phyloP scores from a whole-genome alignment of 1,140 invertebrate species.

The Andricus grossulariae region DNA sequence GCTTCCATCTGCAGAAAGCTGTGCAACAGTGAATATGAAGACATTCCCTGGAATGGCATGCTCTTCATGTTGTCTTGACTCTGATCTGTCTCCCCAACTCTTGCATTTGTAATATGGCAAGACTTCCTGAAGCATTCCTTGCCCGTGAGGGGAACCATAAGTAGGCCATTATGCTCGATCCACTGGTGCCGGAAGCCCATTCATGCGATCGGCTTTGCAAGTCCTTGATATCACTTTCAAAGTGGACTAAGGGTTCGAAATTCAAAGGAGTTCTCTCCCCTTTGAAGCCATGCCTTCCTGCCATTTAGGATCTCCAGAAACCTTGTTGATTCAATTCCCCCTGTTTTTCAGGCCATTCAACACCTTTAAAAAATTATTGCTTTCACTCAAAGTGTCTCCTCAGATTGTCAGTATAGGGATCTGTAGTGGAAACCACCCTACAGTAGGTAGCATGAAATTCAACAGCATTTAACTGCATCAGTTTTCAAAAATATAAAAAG shows the following conservation, averaged over 20 bases:
- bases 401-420: too few species aligned
- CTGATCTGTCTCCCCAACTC: conserved; percentile 38
- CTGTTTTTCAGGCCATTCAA: not conserved
- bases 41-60: conserved; percentile 58
- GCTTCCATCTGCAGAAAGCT: conserved; percentile 34
- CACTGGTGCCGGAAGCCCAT: conserved; percentile 49
- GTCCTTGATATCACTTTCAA: conserved; percentile 49
- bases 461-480: too few species aligned
- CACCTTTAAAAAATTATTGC: not conserved
- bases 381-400: not conserved
- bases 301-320: not conserved
- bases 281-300: not conserved
- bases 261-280: conserved; percentile 34
- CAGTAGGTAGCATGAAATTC: too few species aligned
- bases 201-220: conserved; percentile 48
- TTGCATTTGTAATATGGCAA: conserved; percentile 39
- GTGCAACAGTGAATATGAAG: conserved; percentile 54
- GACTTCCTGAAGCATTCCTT: conserved; percentile 40
- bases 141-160: conserved; percentile 48
- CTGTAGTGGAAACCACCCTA: too few species aligned
- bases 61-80: conserved; percentile 54
- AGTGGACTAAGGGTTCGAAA: conserved; percentile 44
- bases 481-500: too few species aligned
- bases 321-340: not conserved
- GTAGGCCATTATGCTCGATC: conserved; percentile 55